Evolutionary conservation across 1,140 invertebrate species (phyloP).

Genomic region (Calliphora vicina): DNA sequence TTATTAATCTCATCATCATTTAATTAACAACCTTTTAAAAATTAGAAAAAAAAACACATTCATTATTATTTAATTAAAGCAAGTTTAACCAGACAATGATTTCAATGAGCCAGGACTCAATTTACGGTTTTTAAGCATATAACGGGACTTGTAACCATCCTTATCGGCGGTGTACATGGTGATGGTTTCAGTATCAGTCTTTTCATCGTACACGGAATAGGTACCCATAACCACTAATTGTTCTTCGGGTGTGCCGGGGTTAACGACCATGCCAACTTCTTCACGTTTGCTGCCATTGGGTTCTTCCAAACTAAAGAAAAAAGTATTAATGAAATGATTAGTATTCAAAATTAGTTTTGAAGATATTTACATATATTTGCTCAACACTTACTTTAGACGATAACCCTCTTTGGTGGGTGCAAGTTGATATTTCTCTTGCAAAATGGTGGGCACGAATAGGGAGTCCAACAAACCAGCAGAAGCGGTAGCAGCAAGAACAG

Average conservation of each 20-base stretch:
- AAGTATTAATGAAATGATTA: not conserved
- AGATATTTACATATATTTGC: not conserved
- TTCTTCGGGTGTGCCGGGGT: constrained; percentile 54
- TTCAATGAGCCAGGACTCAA: constrained; percentile 53
- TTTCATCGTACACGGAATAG: constrained; percentile 52
- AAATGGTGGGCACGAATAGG: constrained; percentile 42
- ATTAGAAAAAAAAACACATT: not conserved
- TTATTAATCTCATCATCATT: not conserved
- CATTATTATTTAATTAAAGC: not conserved
- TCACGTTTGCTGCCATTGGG: constrained; percentile 58
- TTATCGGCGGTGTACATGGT: constrained; percentile 62
- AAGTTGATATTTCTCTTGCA: constrained; percentile 43
- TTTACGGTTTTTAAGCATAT: constrained; percentile 57
- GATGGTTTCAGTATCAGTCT: constrained; percentile 55
- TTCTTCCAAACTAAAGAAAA: constrained; percentile 49
- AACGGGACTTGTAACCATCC: constrained; percentile 57
- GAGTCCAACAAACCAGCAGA: constrained; percentile 50
- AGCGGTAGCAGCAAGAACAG: constrained; percentile 45
- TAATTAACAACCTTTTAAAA: not conserved
- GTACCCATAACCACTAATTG: constrained; percentile 59
- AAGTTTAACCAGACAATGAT: constrained; percentile 54
- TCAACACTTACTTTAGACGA: constrained; percentile 48
- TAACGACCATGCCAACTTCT: constrained; percentile 58
- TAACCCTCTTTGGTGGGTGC: constrained; percentile 54
- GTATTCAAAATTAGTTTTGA: not conserved